Conservation (phyloP, 2,797 vertebrate species). For the Cossypha polioptera region DNA sequence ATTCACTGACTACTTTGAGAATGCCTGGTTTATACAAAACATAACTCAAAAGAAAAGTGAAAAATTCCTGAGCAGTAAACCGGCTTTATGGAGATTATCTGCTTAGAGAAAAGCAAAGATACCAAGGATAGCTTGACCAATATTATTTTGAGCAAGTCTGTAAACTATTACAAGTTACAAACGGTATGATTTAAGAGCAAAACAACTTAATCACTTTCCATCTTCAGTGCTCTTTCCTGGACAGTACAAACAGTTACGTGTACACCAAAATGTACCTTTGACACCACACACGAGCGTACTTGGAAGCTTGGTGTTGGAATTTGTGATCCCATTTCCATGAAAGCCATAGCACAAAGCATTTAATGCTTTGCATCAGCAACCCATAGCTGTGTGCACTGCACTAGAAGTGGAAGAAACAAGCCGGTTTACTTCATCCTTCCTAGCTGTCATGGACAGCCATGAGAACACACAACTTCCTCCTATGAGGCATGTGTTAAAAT, state of each 20-base stretch:
- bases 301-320: background rate
- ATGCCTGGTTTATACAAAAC: background rate
- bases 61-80: background rate
- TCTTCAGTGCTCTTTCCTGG: background rate
- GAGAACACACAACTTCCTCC: background rate
- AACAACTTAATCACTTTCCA: background rate
- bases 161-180: background rate
- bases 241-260: background rate
- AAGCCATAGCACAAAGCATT: background rate
- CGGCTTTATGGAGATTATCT: background rate
- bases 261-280: background rate
- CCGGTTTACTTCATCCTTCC: background rate
- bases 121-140: background rate
- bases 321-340: background rate
- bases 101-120: background rate
- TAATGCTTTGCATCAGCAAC: background rate
- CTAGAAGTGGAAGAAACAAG: background rate
- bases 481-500: background rate
- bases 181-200: background rate
- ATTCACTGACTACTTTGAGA: background rate
- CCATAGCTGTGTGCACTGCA: background rate
- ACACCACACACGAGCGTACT: rapidly evolving
- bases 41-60: background rate
- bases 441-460: background rate
- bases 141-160: background rate